Percentiles rank a stretch among this genome's conserved stretches.
These are phyloP conservation scores for Heliconius melpomene DNA, from an alignment of 1,140 invertebrate species.

Conservation along the genomic window DNA sequence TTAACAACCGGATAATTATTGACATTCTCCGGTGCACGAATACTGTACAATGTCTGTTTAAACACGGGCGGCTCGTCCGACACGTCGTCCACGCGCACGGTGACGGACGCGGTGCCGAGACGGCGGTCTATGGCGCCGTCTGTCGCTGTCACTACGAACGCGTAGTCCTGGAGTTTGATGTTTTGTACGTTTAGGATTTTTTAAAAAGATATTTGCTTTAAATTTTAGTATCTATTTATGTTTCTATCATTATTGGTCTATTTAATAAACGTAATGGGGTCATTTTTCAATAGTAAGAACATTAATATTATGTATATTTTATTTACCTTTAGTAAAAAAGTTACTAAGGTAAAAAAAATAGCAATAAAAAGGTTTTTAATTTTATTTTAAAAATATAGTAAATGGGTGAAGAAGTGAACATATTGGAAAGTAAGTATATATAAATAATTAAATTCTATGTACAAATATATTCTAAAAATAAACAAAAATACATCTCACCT, in stretches of 20 bases:
- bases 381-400: too few relatives aligned
- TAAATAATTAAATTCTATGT: neutral
- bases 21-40: constrained; percentile 91
- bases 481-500: constrained; percentile 78
- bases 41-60: constrained; percentile 86
- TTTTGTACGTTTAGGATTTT: neutral
- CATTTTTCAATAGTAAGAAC: too few relatives aligned
- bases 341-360: too few relatives aligned
- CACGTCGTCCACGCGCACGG: constrained; percentile 87
- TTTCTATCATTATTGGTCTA: too few relatives aligned
- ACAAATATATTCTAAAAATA: neutral
- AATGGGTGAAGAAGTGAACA: too few relatives aligned
- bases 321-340: too few relatives aligned
- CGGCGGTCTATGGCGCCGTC: constrained; percentile 93
- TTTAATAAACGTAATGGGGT: too few relatives aligned
- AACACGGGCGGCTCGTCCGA: constrained; percentile 94
- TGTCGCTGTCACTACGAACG: constrained; percentile 93
- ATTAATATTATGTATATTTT: too few relatives aligned
- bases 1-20: constrained; percentile 88
- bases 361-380: too few relatives aligned
- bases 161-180: constrained; percentile 83
- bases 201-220: neutral
- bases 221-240: too few relatives aligned
- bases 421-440: neutral
- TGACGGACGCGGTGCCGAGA: constrained; percentile 92